A percentile compares a stretch with the other conserved stretches of the same genome.
Evolutionary conservation across 1,140 invertebrate species (phyloP).

Genomic region (Drosophila athabasca): DNA sequence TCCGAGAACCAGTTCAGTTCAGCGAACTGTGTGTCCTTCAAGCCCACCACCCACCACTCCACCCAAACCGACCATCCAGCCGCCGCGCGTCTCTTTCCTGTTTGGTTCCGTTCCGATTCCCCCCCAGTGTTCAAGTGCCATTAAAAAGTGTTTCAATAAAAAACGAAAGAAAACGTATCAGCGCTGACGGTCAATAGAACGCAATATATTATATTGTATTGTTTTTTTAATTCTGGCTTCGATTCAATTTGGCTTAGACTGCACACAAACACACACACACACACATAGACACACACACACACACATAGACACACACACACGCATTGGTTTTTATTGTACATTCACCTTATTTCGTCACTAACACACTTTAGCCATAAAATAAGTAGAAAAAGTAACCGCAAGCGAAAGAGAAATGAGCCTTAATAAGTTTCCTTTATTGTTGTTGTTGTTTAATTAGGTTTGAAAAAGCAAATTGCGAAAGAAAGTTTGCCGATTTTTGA

Average conservation of each 20-base stretch:
- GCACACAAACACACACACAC: slow-evolving; percentile 30
- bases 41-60: neutral
- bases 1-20: neutral
- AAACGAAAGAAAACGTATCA: slow-evolving; percentile 31
- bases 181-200: slow-evolving; percentile 49
- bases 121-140: slow-evolving; percentile 24
- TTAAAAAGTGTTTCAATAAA: slow-evolving; percentile 3
- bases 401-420: slow-evolving; percentile 9
- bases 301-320: slow-evolving; percentile 13
- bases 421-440: slow-evolving; percentile 71
- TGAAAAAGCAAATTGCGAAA: slow-evolving; percentile 50
- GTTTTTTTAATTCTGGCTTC: slow-evolving; percentile 4
- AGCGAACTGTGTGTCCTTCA: slow-evolving; percentile 27
- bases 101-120: slow-evolving; percentile 14
- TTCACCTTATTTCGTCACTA: slow-evolving; percentile 50
- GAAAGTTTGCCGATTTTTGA: slow-evolving; percentile 54
- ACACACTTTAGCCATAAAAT: slow-evolving; percentile 56
- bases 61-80: too few relatives aligned
- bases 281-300: slow-evolving; percentile 3
- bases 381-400: slow-evolving; percentile 22
- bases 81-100: slow-evolving; percentile 36
- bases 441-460: slow-evolving; percentile 82
- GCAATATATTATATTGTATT: slow-evolving; percentile 41
- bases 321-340: slow-evolving; percentile 42
- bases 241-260: slow-evolving; percentile 37